Evolutionary conservation across 30 jellyfish, hydroid and myxozoan species (phyloP).

Genomic region (Pelagia noctiluca): DNA sequence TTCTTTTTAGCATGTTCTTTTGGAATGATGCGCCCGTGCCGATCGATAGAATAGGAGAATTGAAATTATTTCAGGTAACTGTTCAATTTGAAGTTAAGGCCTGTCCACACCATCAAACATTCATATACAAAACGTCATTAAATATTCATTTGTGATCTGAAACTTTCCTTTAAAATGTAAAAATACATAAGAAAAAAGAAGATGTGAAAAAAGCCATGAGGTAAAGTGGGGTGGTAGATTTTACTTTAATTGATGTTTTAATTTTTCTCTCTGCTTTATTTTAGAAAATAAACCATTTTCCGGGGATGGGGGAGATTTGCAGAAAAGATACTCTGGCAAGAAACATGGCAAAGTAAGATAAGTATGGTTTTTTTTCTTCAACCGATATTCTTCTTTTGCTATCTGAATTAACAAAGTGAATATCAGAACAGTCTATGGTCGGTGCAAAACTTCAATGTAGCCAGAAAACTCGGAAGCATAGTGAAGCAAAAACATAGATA

Average conservation of each 20-base stretch:
- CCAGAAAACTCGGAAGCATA: too few species aligned
- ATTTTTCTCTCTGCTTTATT: not conserved
- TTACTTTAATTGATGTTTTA: not conserved
- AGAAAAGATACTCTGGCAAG: slow-evolving; percentile 85
- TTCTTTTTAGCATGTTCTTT: slow-evolving; percentile 50
- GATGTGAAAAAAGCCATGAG: not conserved
- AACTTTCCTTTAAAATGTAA: too few species aligned
- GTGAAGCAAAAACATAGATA: too few species aligned
- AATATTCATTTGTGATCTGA: too few species aligned
- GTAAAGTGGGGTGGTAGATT: too few species aligned
- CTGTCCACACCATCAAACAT: not conserved
- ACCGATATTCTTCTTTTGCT: too few species aligned
- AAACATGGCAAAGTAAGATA: slow-evolving; percentile 75
- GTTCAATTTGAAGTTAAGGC: not conserved
- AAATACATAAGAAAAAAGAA: not conserved
- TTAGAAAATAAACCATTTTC: slow-evolving; percentile 89
- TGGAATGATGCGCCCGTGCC: slow-evolving; percentile 92
- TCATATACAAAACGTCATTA: too few species aligned
- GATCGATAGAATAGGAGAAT: slow-evolving; percentile 66
- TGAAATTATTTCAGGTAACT: slow-evolving; percentile 76
- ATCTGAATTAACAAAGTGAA: too few species aligned
- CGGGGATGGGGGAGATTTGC: slow-evolving; percentile 90
- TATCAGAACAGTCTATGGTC: too few species aligned
- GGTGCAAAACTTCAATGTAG: too few species aligned
- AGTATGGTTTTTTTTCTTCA: too few species aligned